Conservation (phyloP, 2,797 vertebrate species). For the Dendrocincla tyrannina region DNA sequence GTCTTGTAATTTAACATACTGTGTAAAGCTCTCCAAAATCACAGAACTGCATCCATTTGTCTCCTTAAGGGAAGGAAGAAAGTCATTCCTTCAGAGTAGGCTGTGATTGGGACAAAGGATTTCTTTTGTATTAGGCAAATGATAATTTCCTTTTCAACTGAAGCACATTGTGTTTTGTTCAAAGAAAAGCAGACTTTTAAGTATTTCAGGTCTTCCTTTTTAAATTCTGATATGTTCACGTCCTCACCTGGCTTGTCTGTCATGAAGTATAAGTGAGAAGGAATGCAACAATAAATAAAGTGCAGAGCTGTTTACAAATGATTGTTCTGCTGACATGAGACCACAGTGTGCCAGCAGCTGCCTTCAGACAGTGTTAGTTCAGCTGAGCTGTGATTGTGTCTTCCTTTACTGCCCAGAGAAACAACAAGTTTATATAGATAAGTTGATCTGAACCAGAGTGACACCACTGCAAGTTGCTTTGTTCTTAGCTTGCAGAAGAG, state of each 20-base stretch:
- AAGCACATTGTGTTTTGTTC: neutral
- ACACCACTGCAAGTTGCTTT: neutral
- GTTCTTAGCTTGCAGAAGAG: neutral
- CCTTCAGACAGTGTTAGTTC: neutral
- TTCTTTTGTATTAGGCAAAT: neutral
- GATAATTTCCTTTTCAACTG: slow-evolving; percentile 10
- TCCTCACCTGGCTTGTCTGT: neutral
- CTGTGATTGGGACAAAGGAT: slow-evolving; percentile 18
- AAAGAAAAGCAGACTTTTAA: neutral
- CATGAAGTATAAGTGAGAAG: neutral
- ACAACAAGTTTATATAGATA: neutral
- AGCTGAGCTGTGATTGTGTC: neutral
- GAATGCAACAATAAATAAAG: neutral
- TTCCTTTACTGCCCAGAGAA: neutral
- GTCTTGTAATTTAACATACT: neutral
- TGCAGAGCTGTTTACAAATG: neutral
- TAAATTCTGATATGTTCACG: neutral
- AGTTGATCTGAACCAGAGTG: neutral
- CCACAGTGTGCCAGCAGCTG: neutral
- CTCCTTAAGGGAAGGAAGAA: neutral
- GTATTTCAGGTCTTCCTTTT: neutral
- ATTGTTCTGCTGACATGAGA: neutral
- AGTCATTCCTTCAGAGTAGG: neutral
- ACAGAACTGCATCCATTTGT: neutral
- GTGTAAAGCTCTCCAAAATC: neutral